These are phyloP conservation scores for Araneus ventricosus DNA, from an alignment of 1,140 invertebrate species.

Conservation along the genomic window DNA sequence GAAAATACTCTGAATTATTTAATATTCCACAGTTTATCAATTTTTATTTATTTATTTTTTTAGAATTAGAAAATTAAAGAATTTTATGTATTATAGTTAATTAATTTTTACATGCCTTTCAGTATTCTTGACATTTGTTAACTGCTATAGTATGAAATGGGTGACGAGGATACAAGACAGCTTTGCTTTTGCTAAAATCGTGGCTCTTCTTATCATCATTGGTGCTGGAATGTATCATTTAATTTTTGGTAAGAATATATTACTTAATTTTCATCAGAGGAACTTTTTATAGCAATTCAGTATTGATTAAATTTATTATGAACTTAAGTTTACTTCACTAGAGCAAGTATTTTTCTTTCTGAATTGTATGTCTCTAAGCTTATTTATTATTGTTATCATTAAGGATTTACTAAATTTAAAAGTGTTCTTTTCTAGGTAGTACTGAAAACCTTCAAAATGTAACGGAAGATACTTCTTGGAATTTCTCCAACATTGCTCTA, in stretches of 20 bases:
- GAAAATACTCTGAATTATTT: too few relatives aligned
- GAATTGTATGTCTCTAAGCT: background rate
- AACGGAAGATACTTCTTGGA: conserved; percentile 89
- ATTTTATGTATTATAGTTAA: background rate
- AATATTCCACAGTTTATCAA: too few relatives aligned
- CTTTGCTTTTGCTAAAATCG: conserved; percentile 95
- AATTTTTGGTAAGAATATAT: conserved; percentile 79
- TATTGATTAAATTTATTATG: background rate
- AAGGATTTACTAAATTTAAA: background rate
- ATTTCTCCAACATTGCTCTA: conserved; percentile 91
- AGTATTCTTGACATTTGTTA: conserved; percentile 96
- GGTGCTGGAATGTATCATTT: conserved; percentile 86
- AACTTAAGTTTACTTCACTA: background rate
- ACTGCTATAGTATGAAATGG: conserved; percentile 97
- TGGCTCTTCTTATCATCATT: conserved; percentile 94
- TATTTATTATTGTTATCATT: background rate
- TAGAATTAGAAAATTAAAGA: background rate
- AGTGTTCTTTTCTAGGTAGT: conserved; percentile 79
- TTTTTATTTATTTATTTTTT: background rate
- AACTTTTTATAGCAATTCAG: background rate
- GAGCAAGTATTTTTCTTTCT: background rate
- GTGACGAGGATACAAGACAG: conserved; percentile 95
- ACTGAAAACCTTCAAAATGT: conserved; percentile 87
- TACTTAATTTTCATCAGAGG: background rate
- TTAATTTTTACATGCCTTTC: conserved; percentile 76